Conservation (phyloP, 2,888 invertebrate species). For the Plagiodera versicolora region DNA sequence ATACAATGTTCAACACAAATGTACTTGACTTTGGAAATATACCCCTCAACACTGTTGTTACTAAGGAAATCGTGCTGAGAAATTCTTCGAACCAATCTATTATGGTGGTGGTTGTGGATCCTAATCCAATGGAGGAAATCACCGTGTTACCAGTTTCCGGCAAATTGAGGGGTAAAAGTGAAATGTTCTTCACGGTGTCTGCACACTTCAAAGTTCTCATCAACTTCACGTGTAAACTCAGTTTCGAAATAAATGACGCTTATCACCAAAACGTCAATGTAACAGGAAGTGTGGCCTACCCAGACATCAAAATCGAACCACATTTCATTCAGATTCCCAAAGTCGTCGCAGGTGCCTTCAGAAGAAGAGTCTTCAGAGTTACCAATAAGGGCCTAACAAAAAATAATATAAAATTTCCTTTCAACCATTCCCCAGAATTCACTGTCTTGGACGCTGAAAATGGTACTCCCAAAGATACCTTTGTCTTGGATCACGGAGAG, state of each 20-base stretch:
- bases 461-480: constrained; percentile 20
- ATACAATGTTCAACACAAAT: constrained; percentile 28
- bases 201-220: constrained; percentile 30
- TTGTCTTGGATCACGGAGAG: constrained; percentile 42
- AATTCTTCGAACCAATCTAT: constrained; percentile 37
- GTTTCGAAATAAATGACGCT: constrained; percentile 42
- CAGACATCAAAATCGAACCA: constrained; percentile 58
- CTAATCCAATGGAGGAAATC: constrained; percentile 31
- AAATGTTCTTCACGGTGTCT: constrained; percentile 37
- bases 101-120: constrained; percentile 34
- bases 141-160: constrained; percentile 38
- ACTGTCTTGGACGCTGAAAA: constrained; percentile 39
- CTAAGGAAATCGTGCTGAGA: constrained; percentile 31
- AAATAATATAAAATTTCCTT: constrained; percentile 42
- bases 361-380: constrained; percentile 42
- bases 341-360: constrained; percentile 49
- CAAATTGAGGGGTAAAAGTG: constrained; percentile 35
- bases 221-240: constrained; percentile 28
- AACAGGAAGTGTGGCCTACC: constrained; percentile 58
- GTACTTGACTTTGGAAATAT: constrained; percentile 45
- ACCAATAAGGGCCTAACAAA: constrained; percentile 44
- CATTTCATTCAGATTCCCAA: constrained; percentile 58
- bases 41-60: constrained; percentile 48
- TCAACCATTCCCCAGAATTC: constrained; percentile 51
- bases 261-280: constrained; percentile 52